Percentiles rank a stretch among this genome's conserved stretches.
Conservation (phyloP, 1,140 invertebrate genomes). For the Neodiprion virginianus region DNA sequence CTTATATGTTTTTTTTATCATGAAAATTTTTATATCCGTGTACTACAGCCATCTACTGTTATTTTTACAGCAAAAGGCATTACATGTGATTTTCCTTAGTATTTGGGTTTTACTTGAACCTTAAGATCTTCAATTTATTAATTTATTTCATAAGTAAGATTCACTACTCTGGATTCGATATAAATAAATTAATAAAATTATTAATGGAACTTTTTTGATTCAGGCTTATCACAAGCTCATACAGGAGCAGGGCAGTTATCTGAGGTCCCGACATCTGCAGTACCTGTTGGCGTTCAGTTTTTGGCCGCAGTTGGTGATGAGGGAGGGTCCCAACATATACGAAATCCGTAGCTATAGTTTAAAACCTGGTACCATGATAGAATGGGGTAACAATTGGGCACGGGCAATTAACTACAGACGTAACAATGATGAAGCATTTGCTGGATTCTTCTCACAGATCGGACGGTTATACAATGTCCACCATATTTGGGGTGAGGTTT, state of each 20-base stretch:
- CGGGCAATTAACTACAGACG: slow-evolving; percentile 90
- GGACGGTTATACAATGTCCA: slow-evolving; percentile 95
- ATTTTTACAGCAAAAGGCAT: too few species aligned
- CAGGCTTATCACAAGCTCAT: slow-evolving; percentile 81
- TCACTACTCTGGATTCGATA: too few species aligned
- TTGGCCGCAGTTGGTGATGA: slow-evolving; percentile 82
- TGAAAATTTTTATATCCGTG: neutral
- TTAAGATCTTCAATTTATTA: too few species aligned
- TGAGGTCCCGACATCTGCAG: slow-evolving; percentile 91
- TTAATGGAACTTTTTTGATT: slow-evolving; percentile 41
- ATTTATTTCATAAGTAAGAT: too few species aligned
- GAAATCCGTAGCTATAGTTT: slow-evolving; percentile 93
- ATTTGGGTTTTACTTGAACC: neutral
- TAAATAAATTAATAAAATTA: too few species aligned
- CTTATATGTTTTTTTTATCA: slow-evolving; percentile 13
- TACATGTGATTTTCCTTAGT: neutral
- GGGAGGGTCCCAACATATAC: slow-evolving; percentile 83
- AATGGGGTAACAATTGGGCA: slow-evolving; percentile 99
- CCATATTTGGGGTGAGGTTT: slow-evolving; percentile 94
- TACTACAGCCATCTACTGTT: too few species aligned
- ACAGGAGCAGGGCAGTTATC: slow-evolving; percentile 80
- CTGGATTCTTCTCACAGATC: slow-evolving; percentile 96
- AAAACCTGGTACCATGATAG: slow-evolving; percentile 97
- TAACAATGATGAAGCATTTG: slow-evolving; percentile 92
- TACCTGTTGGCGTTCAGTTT: slow-evolving; percentile 91